Conservation (phyloP, 64 coral and sea anemone genomes). For the Dendronephthya gigantea region DNA sequence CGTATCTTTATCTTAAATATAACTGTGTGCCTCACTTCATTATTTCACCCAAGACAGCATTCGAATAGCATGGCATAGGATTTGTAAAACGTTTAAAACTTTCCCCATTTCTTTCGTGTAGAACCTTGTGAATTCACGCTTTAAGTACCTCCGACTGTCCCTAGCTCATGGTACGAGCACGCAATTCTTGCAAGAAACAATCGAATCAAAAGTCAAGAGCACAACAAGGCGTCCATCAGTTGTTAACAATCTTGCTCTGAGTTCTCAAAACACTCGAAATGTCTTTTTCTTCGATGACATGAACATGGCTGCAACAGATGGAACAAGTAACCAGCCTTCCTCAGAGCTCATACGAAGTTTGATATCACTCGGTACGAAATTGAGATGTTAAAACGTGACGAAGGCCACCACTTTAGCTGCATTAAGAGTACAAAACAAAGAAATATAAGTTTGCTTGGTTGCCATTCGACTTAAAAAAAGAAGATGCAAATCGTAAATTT, state of each 20-base stretch:
- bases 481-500: too few relatives aligned
- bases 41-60: too few relatives aligned
- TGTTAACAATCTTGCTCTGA: conserved; percentile 32
- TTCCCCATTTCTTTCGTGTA: neutral
- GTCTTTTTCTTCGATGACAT: conserved; percentile 84
- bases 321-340: conserved; percentile 52
- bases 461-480: too few relatives aligned
- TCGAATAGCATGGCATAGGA: too few relatives aligned
- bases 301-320: conserved; percentile 53
- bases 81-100: neutral
- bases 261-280: conserved; percentile 30
- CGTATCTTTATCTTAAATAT: neutral
- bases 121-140: conserved; percentile 63
- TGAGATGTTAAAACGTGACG: too few relatives aligned
- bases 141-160: conserved; percentile 52
- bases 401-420: too few relatives aligned
- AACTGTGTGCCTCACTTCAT: too few relatives aligned
- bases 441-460: too few relatives aligned
- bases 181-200: conserved; percentile 60
- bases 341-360: conserved; percentile 78
- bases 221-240: conserved; percentile 37
- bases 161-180: conserved; percentile 60
- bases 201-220: conserved; percentile 67
- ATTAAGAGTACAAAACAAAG: too few relatives aligned
- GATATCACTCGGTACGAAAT: conserved; percentile 73